Base-by-base conservation (phyloP, 2,888 invertebrate species). In the Tinea trinotella region DNA sequence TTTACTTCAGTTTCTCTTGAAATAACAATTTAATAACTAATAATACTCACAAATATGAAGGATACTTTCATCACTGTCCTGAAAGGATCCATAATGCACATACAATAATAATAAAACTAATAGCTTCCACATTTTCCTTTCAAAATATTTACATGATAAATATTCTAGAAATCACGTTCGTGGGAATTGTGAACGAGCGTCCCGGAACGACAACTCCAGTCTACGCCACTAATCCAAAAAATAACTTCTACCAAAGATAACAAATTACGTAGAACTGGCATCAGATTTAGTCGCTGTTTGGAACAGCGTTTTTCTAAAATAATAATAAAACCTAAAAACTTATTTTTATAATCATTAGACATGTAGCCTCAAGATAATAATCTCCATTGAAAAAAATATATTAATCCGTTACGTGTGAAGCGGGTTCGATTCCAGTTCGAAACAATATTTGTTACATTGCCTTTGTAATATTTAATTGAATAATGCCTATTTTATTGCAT, bases 191-290 rank as follows among this genome's bases (percentile, higher is more conserved):
- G 12, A 6, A 13, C 3, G 7, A 2, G 40, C 40, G 40, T 40
- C 40, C 13, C 13, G 13, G 40, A 40, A 40, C 13, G 40, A 40
- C 40, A 15, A 15, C 40, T 40, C 13, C 13, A 15, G 40, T 40
- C 40, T 15, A 40, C 40, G 40, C 40, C 6, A 40, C 40, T 40
- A 40, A 15, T 40, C 40, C 40, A 40, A 15, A 40, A 40, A 40
- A 13, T 40, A 12, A 40, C 15, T 40, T 13, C 30, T 30, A 30
- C 12, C 40, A 40, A 40, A 40, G 40, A 40, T 40, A 15, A 15
- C 40, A 40, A 3, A 40, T 15, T 40, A 7, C 3, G 15, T 15
- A 40, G 40, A 40, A 40, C 13, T 15, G 40, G 40, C 40, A 40
- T 7, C n/a, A 2, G 7, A 30, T 30, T 30, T 4, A 30, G n/a